A percentile compares a stretch with the other conserved stretches of the same genome.
Evolutionary conservation across 2,888 invertebrate genomes (phyloP).

Genomic region (Pseudoips prasinana): DNA sequence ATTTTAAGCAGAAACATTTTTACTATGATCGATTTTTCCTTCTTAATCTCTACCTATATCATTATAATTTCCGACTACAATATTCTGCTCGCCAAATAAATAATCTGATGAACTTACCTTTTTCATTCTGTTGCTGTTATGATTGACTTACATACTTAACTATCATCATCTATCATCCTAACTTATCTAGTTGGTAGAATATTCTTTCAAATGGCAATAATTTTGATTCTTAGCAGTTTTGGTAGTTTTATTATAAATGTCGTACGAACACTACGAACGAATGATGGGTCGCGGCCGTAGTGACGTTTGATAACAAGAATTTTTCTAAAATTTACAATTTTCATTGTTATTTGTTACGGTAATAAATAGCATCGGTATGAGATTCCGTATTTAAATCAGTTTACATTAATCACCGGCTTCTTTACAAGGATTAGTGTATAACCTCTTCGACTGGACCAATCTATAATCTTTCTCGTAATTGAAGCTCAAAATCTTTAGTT

Average conservation of each 20-base stretch:
- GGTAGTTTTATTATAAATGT: slow-evolving; percentile 57
- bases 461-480: slow-evolving; percentile 51
- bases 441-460: slow-evolving; percentile 55
- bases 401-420: slow-evolving; percentile 10
- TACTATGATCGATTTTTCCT: too few relatives aligned
- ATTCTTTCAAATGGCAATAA: slow-evolving; percentile 13
- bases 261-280: slow-evolving; percentile 43
- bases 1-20: too few relatives aligned
- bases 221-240: slow-evolving; percentile 33
- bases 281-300: slow-evolving; percentile 37
- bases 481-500: slow-evolving; percentile 51
- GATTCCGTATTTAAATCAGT: slow-evolving; percentile 2
- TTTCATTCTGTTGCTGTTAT: too few relatives aligned
- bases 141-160: too few relatives aligned
- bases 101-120: too few relatives aligned
- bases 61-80: too few relatives aligned
- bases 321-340: slow-evolving; percentile 27
- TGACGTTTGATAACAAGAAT: slow-evolving; percentile 34
- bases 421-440: slow-evolving; percentile 36
- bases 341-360: slow-evolving; percentile 20
- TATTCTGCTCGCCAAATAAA: too few relatives aligned
- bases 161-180: too few relatives aligned
- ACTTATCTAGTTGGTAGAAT: slow-evolving; percentile 4
- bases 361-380: slow-evolving; percentile 7
- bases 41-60: too few relatives aligned